Evolutionary conservation across 2,888 invertebrate species (phyloP), one percentile per base, ranked within the genome.

Genomic region (Antheraea assamensis): DNA sequence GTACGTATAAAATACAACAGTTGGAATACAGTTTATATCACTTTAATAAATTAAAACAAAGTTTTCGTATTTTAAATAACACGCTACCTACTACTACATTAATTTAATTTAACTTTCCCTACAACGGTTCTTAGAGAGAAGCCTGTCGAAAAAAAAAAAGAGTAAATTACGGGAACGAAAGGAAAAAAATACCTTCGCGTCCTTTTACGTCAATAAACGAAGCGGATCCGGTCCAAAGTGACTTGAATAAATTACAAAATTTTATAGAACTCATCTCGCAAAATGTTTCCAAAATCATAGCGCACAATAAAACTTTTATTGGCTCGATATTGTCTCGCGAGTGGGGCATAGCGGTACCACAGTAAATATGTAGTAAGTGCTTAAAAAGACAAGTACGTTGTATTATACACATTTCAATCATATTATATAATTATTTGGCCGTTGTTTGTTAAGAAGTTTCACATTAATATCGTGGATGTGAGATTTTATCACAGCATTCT

Each of bases 281-380:
- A 90, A 92, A 91, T 90, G 88, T 90, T 90, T 89, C 87, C 85
- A 88, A 91, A 92, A 92, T 92, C 90, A 92, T 91, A 90, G 91
- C 87, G 85, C 77, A 85, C 88, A 88, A 89, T 92, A 92, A 92
- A 93, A 93, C 88, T 92, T 93, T 92, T 92, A 92, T 92, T 92
- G 88, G 88, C 87, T 88, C 84, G 87, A 88, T 87, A 89, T 91
- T 90, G 90, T 90, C 74, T 77, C 74, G 75, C 49, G 70, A 72
- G 68, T 64, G 47, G 70, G 73, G 58, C 58, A 58, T 55, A 42
- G 30, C 58, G 21, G 24, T 24, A 24, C 17, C 30, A 73, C 70
- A 73, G 73, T 73, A 58, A 55, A 73, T 15, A 27, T 15, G 4
- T 21, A n/a, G 4, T 21, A 52, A 52, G 21, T 21, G 21, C 19